A percentile compares a stretch with the other conserved stretches of the same genome.
Conservation (phyloP, 2,797 vertebrate genomes). For the Pipistrellus pygmaeus region DNA sequence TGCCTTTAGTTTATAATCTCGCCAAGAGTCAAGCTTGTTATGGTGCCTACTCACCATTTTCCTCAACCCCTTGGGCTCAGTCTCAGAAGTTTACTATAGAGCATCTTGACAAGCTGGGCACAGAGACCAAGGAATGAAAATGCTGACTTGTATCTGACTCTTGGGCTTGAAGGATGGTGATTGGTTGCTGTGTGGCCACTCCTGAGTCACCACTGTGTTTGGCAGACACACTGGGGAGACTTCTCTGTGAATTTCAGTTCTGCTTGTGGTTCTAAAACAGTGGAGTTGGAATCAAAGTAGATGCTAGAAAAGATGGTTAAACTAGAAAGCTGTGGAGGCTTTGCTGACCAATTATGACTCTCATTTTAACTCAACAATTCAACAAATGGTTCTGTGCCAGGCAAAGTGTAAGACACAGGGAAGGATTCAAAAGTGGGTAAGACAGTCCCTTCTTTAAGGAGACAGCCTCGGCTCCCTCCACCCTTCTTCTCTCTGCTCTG, state of each 20-base stretch:
- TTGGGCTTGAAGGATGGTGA: background rate
- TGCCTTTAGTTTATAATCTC: background rate
- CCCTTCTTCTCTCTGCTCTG: background rate
- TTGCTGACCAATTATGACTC: conserved; percentile 64
- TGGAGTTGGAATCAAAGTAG: conserved; percentile 36
- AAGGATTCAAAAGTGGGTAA: conserved; percentile 23
- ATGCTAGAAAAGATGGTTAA: conserved; percentile 61
- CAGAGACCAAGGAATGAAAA: background rate
- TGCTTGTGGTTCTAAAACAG: background rate
- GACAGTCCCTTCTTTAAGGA: background rate
- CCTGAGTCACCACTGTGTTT: conserved; percentile 36
- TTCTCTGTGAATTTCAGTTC: conserved; percentile 37
- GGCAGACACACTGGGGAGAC: conserved; percentile 26
- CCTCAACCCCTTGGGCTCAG: background rate
- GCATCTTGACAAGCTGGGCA: background rate
- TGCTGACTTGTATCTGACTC: background rate
- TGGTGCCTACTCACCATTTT: background rate
- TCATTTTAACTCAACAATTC: conserved; percentile 54
- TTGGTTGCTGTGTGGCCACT: background rate
- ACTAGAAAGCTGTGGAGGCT: conserved; percentile 64
- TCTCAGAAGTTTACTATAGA: background rate
- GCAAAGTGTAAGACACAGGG: background rate
- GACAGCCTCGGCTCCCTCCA: background rate
- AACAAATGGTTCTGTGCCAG: conserved; percentile 62
- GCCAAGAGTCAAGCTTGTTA: background rate